Conservation (phyloP, 2,797 vertebrate genomes). For the Etheostoma perlongum region DNA sequence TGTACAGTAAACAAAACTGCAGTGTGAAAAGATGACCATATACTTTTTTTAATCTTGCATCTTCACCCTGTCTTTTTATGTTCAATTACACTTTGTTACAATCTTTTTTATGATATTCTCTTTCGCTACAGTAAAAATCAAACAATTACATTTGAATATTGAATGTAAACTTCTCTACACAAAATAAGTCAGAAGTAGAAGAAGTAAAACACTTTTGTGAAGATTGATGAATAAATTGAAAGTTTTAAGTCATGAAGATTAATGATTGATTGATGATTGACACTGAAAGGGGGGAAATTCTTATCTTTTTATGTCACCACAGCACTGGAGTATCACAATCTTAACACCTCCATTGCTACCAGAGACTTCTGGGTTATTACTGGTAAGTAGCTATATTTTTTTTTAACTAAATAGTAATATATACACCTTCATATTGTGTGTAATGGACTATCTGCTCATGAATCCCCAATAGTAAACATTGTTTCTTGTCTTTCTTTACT, state of each 20-base stretch:
- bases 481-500: constrained; percentile 1
- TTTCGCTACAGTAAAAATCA: not conserved
- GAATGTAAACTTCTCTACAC: not conserved
- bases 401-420: constrained; percentile 1
- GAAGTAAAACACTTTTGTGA: not conserved
- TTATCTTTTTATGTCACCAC: constrained; percentile 47
- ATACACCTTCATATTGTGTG: not conserved
- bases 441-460: not conserved
- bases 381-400: constrained; percentile 84
- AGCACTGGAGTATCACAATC: constrained; percentile 98
- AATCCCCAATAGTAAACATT: constrained; percentile 2
- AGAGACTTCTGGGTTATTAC: constrained; percentile 98
- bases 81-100: not conserved
- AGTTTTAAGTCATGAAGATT: not conserved
- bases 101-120: not conserved
- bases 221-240: not conserved
- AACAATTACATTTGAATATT: not conserved
- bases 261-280: not conserved
- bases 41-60: not conserved
- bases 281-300: not conserved
- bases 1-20: not conserved
- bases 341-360: constrained; percentile 93
- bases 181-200: not conserved
- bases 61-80: not conserved
- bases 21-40: not conserved